These are phyloP conservation scores for Listrodromus nycthemerus DNA, from an alignment of 2,888 invertebrate genomes.

Conservation along the genomic window DNA sequence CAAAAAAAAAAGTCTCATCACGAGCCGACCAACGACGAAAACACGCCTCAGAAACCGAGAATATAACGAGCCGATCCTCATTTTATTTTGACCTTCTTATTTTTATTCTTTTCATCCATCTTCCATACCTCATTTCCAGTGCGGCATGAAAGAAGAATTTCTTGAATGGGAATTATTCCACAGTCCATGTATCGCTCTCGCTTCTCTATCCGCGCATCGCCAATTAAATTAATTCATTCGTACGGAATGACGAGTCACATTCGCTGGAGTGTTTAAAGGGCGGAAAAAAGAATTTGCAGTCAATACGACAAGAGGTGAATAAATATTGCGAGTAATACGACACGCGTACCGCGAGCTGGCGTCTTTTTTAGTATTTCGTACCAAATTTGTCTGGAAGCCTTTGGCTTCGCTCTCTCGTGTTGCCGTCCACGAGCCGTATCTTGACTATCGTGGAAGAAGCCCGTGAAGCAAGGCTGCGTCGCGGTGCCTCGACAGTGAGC, in stretches of 20 bases:
- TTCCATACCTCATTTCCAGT: conserved; percentile 39
- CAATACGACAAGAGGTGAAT: not conserved
- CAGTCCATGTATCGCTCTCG: conserved; percentile 4
- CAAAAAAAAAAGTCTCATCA: conserved; percentile 35
- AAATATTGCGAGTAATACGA: conserved; percentile 4
- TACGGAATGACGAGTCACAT: conserved; percentile 38
- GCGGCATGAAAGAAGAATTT: conserved; percentile 45
- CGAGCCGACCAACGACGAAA: conserved; percentile 18
- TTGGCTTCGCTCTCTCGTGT: not conserved
- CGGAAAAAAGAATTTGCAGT: not conserved
- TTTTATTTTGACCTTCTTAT: conserved; percentile 1
- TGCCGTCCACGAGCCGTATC: not conserved
- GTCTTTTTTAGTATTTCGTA: not conserved
- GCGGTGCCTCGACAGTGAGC: conserved; percentile 24
- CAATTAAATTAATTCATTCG: conserved; percentile 63
- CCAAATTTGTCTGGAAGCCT: conserved; percentile 30
- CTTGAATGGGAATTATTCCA: conserved; percentile 37
- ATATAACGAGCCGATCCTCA: conserved; percentile 28
- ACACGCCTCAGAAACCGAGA: not conserved
- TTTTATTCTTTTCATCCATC: conserved; percentile 1
- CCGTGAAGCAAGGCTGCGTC: conserved; percentile 23
- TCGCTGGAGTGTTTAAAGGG: conserved; percentile 1
- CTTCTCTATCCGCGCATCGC: conserved; percentile 37
- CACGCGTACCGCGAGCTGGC: not conserved
- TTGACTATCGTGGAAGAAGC: conserved; percentile 11